Evolutionary conservation across 2,888 invertebrate genomes (phyloP), one percentile per base, ranked within the genome.

Genomic region (Tuberolachnus salignus): DNA sequence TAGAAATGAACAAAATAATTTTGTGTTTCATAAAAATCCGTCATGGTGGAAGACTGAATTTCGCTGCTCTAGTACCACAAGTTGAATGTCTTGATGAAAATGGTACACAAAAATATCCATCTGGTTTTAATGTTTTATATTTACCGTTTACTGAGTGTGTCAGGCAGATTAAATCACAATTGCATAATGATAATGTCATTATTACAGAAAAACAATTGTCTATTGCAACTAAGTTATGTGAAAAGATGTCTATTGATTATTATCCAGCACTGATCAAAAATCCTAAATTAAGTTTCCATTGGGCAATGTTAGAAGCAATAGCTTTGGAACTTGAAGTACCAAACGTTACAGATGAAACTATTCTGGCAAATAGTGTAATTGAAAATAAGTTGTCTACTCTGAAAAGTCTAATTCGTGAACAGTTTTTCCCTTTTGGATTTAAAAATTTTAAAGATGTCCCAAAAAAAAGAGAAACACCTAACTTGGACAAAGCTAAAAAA

Each of bases 221-320:
- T 3, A 13, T 82, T 8, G 78, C 55, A 16, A 74, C 69, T 51
- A 6, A 16, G 9, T 66, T 82, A 13, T 59, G 81, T 44, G 74
- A 80, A 53, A 81, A 80, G n/a, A 23, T 81, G 63, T 19, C 69
- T 1, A 44, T 81, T 6, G 51, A 78, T 19, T 80, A 81, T 26
- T 55, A 19, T 49, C 78, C 81, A 16, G 13, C 61, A 42, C 21
- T 70, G 23, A 80, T 82, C 1, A 63, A 71, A 23, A 82, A 82
- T 63, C 82, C 82, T 1, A 81, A 82, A 80, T 46, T 82, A 46
- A 75, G 78, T 34, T 73, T 19, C n/a, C 81, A 81, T 49, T 82
- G 82, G 82, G 80, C 80, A 16, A 81, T 80, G 64, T 51, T 82
- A 0, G 82, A 82, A 71, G 74, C 82, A 16, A 42, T 82, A 46